A percentile compares a stretch with the other conserved stretches of the same genome.
Evolutionary conservation across 2,797 vertebrate species (phyloP).

Genomic region (Glyptemys insculpta): DNA sequence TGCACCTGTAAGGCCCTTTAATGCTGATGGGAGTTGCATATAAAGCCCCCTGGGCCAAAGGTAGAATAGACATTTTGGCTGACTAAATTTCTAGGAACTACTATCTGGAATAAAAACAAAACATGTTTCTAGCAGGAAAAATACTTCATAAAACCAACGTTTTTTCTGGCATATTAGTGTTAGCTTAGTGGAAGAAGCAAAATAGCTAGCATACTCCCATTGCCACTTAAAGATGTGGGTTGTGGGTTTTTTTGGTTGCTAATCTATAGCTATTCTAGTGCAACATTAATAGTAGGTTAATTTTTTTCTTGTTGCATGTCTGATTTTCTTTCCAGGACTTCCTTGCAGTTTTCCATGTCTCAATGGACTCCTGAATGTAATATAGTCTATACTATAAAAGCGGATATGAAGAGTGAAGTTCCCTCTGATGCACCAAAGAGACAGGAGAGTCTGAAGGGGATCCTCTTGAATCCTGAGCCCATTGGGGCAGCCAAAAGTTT

Average conservation of each 20-base stretch:
- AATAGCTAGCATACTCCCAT: neutral
- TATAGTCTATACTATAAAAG: slow-evolving; percentile 84
- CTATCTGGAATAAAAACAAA: neutral
- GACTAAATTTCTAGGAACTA: neutral
- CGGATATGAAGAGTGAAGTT: slow-evolving; percentile 99
- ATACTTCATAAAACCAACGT: neutral
- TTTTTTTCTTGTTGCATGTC: slow-evolving; percentile 35
- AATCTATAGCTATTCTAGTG: neutral
- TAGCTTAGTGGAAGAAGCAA: neutral
- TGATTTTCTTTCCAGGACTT: slow-evolving; percentile 72
- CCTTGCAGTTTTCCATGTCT: slow-evolving; percentile 82
- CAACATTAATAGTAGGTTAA: neutral
- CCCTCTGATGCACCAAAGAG: slow-evolving; percentile 92
- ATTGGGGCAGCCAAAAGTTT: slow-evolving; percentile 93
- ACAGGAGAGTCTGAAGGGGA: slow-evolving; percentile 96
- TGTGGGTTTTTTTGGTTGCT: neutral
- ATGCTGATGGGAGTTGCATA: neutral
- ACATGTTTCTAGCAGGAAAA: neutral
- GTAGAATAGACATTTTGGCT: neutral
- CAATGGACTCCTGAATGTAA: slow-evolving; percentile 86
- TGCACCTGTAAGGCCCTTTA: neutral
- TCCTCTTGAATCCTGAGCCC: slow-evolving; percentile 93
- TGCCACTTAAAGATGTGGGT: neutral
- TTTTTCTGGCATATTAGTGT: neutral
- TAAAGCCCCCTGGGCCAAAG: neutral